Evolutionary conservation across 2,113 vertebrate species (phyloP).

Genomic region (Clinocottus analis): DNA sequence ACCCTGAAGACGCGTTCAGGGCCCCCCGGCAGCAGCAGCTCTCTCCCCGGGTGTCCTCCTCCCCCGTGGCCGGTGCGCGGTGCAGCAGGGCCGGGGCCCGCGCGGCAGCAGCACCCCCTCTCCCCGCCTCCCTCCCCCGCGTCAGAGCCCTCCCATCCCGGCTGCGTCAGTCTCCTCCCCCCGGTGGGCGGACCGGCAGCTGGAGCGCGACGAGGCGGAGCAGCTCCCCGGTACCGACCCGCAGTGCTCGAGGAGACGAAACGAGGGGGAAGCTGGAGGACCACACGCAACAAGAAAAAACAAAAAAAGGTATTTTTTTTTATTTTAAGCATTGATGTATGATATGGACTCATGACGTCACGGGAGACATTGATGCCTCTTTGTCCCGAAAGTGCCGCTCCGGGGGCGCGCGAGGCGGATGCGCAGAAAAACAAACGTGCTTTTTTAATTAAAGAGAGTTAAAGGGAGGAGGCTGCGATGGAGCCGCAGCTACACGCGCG

Average conservation of each 20-base stretch:
- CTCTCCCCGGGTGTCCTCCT: constrained; percentile 1
- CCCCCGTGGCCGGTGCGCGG: background rate
- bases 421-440: no score
- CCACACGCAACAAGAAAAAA: accelerated
- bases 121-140: background rate
- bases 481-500: background rate
- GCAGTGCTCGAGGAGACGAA: constrained; percentile 12
- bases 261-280: background rate
- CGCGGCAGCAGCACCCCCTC: no score
- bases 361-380: constrained; percentile 2
- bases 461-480: no score
- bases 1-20: no score
- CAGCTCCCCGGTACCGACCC: background rate
- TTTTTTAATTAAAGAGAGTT: no score
- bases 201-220: background rate
- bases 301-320: constrained; percentile 22
- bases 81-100: background rate
- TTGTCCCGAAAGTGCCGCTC: background rate
- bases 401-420: background rate
- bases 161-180: constrained; percentile 58
- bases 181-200: background rate
- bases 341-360: background rate
- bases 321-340: background rate
- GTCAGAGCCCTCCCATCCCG: constrained; percentile 4
- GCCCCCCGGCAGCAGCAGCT: no score